Base-by-base conservation (phyloP, 2,888 invertebrate genomes). In the Drosophila macrospina region DNA sequence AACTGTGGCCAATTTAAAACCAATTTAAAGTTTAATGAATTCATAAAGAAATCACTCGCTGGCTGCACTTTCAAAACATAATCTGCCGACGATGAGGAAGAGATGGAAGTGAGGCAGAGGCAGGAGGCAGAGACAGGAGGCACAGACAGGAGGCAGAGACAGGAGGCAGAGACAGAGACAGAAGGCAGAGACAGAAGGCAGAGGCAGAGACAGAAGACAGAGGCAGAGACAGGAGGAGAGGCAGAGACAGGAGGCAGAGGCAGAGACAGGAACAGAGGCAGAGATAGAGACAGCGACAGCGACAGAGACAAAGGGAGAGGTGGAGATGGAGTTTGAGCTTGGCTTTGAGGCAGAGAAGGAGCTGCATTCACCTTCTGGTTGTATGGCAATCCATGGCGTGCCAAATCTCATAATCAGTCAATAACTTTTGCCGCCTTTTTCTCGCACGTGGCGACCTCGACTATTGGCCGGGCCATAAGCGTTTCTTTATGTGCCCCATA, bases 381-480 rank as follows among this genome's bases (percentile, higher is more conserved):
- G 48, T 24, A 34, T 48, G 48, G 20, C 34, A 48, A 63, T 42
- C 50, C 72, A 82, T 86, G 88, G 86, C 86, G 89, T 87, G 86
- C 86, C 86, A 87, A 87, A 87, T 87, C 89, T 89, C 89, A 87
- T 87, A 87, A 89, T 87, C 86, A 87, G 86, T 87, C 86, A 87
- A 87, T 87, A 89, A 89, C 86, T 87, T 87, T 87, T 87, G 83
- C 83, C 88, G 83, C 86, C 88, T 85, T 78, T 69, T 73, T 75
- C 78, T 70, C 80, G 86, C 86, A 87, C 86, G 86, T 87, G 86
- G 86, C 87, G 69, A 81, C 70, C 86, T 80, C 86, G 86, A 79
- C 78, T 69, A 65, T 56, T 69, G 69, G 34, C 50, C 50, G n/a
- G 55, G 73, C 78, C 69, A 75, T 80, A 69, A 76, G 80, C 69